Evolutionary conservation across 2,888 invertebrate genomes (phyloP).

Genomic region (Blomia tropicalis): DNA sequence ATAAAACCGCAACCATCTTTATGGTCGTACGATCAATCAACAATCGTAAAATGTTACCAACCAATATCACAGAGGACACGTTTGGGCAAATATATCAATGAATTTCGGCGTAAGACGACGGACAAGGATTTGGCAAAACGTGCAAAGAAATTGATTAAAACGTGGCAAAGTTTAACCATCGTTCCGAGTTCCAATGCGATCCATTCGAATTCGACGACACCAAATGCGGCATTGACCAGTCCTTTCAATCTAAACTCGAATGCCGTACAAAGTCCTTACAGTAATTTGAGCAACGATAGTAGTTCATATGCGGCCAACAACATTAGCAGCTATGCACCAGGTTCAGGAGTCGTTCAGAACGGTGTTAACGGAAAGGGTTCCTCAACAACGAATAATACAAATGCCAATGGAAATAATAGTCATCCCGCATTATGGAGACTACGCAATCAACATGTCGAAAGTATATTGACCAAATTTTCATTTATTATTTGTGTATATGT

Average conservation of each 20-base stretch:
- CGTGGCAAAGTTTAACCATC: slow-evolving; percentile 57
- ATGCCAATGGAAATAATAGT: neutral
- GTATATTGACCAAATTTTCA: neutral
- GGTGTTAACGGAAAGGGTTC: neutral
- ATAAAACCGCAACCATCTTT: no score
- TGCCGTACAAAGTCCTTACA: neutral
- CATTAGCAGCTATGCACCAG: neutral
- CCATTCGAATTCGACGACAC: neutral
- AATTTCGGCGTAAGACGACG: slow-evolving; percentile 65
- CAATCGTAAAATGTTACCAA: neutral
- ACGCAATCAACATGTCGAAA: neutral
- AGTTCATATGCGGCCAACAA: neutral
- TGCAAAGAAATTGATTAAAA: slow-evolving; percentile 74
- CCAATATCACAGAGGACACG: slow-evolving; percentile 66
- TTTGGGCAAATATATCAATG: slow-evolving; percentile 81
- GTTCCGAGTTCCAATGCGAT: neutral
- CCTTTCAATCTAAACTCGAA: neutral
- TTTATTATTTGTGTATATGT: no score
- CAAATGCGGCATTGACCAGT: neutral
- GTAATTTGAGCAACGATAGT: neutral
- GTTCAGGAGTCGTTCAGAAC: neutral
- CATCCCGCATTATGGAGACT: neutral
- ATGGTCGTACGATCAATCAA: no score
- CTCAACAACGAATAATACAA: neutral
- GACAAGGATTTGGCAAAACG: slow-evolving; percentile 70